Conservation (phyloP, 2,797 vertebrate genomes). For the Bryconaethiops microstoma region DNA sequence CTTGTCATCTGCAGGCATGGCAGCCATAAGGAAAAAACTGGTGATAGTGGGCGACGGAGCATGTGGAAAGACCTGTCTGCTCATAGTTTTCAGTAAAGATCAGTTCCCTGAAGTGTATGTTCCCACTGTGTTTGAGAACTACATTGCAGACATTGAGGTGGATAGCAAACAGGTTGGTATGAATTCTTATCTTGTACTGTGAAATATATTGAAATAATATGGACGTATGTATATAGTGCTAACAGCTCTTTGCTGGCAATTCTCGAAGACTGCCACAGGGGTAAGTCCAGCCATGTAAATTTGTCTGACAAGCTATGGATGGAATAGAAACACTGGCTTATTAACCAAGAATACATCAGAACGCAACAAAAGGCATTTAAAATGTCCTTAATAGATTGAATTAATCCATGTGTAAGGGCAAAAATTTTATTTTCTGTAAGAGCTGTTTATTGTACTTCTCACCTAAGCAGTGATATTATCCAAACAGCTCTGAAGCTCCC, state of each 20-base stretch:
- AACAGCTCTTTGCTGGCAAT: not conserved
- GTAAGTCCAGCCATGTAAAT: not conserved
- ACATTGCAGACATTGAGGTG: conserved; percentile 97
- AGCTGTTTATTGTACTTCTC: not conserved
- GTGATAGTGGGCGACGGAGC: conserved; percentile 98
- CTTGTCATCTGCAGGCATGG: conserved; percentile 80
- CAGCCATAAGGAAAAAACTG: conserved; percentile 95
- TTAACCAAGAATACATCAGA: not conserved
- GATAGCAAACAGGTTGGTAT: conserved; percentile 91
- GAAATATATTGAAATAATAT: not conserved
- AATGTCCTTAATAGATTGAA: not conserved
- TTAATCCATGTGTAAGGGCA: not conserved
- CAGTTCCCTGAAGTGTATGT: conserved; percentile 98
- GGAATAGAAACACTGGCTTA: not conserved
- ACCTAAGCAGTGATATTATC: conserved; percentile 7
- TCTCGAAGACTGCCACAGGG: not conserved
- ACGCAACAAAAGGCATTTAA: not conserved
- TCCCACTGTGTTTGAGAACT: conserved; percentile 98
- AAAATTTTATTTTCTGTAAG: not conserved
- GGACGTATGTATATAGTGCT: not conserved
- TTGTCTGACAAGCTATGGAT: not conserved
- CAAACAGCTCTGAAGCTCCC: conserved; percentile 1
- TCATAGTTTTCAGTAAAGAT: conserved; percentile 98
- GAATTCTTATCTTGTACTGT: not conserved
- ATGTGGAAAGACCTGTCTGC: conserved; percentile 96